Percentiles rank a stretch among this genome's conserved stretches.
Evolutionary conservation across 64 coral and sea anemone species (phyloP).

Genomic region (Acropora yongei): DNA sequence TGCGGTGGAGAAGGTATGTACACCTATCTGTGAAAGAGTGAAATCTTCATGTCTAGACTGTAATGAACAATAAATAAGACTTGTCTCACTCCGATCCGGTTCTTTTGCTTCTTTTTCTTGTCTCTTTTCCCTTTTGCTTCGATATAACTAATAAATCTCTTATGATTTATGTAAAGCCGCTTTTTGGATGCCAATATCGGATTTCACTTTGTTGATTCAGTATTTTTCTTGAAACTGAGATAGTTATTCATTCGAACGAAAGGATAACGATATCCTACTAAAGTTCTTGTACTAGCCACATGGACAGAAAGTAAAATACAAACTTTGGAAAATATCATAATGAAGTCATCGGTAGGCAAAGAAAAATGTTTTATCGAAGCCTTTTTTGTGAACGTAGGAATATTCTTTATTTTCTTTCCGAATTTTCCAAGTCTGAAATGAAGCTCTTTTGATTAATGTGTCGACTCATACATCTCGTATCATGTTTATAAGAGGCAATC

Average conservation of each 20-base stretch:
- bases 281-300: not conserved
- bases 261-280: too few relatives aligned
- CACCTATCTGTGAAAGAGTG: not conserved
- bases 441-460: not conserved
- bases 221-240: not conserved
- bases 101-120: too few relatives aligned
- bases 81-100: too few relatives aligned
- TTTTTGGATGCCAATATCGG: too few relatives aligned
- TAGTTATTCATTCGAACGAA: not conserved
- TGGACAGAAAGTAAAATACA: not conserved
- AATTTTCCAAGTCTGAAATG: not conserved
- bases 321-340: not conserved
- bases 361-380: too few relatives aligned
- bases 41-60: too few relatives aligned
- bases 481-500: too few relatives aligned
- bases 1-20: conserved; percentile 92
- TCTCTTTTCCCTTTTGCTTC: too few relatives aligned
- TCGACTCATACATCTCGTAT: too few relatives aligned
- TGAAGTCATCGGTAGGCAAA: not conserved
- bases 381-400: too few relatives aligned
- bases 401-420: too few relatives aligned
- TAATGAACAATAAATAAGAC: too few relatives aligned
- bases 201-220: not conserved
- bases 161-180: not conserved
- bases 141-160: not conserved